phyloP scores from a whole-genome alignment of 2,888 invertebrate species.

The Agrypnus murinus region DNA sequence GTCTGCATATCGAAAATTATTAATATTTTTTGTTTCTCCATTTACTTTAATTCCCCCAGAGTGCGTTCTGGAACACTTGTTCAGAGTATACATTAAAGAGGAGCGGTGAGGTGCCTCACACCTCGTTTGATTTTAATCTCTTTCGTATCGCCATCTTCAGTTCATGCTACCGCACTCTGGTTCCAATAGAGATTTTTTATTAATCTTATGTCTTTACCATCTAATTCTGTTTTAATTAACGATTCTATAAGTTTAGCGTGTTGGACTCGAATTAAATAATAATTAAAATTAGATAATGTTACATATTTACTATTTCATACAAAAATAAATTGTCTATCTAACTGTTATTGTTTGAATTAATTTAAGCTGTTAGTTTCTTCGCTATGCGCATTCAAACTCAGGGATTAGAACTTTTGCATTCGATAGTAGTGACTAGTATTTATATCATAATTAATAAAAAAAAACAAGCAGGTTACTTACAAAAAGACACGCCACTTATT shows the following conservation, averaged over 20 bases:
- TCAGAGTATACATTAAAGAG: conserved; percentile 18
- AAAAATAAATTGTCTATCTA: no score
- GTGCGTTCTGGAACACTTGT: conserved; percentile 3
- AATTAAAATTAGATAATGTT: no score
- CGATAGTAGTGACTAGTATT: no score
- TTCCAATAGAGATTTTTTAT: conserved; percentile 8
- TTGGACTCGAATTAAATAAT: no score
- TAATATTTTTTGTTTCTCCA: neutral
- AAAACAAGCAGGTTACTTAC: no score
- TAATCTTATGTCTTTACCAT: conserved; percentile 4
- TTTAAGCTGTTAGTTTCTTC: no score
- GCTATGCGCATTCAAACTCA: no score
- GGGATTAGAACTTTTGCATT: no score
- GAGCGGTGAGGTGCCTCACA: neutral
- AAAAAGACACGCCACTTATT: no score
- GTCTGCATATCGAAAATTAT: conserved; percentile 12
- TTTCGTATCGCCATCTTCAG: conserved; percentile 8
- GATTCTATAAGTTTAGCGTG: neutral
- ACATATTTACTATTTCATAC: no score
- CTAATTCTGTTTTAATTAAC: neutral
- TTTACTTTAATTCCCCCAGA: conserved; percentile 4
- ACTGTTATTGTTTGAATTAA: no score
- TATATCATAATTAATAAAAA: no score
- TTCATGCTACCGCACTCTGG: neutral
- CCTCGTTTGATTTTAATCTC: conserved; percentile 17